These are phyloP conservation scores for Pelagia noctiluca DNA, from an alignment of 30 jellyfish, hydroid and myxozoan genomes.

Conservation along the genomic window DNA sequence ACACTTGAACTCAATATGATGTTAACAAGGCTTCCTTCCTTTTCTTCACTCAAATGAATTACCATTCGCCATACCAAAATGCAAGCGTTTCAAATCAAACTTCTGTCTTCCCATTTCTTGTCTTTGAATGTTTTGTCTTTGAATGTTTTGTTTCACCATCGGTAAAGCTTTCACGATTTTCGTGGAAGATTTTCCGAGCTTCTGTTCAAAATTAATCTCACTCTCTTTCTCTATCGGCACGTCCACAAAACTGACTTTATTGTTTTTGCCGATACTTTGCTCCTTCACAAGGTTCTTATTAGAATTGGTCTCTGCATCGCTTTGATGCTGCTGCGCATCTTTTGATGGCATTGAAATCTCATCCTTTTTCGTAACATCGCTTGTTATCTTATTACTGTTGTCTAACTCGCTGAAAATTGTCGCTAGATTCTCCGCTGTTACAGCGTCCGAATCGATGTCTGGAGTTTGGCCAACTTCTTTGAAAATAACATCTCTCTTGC, in stretches of 20 bases:
- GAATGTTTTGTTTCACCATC: too few species aligned
- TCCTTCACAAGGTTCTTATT: conserved; percentile 10
- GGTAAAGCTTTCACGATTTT: too few species aligned
- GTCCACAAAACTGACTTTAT: conserved; percentile 10
- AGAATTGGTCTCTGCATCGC: too few species aligned
- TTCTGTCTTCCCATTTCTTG: not conserved
- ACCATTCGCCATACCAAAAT: conserved; percentile 74
- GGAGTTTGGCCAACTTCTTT: conserved; percentile 23
- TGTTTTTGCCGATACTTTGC: too few species aligned
- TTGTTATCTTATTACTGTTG: conserved; percentile 23
- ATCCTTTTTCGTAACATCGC: conserved; percentile 56
- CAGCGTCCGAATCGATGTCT: conserved; percentile 65
- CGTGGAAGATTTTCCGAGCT: too few species aligned
- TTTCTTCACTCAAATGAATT: conserved; percentile 52
- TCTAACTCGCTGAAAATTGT: conserved; percentile 77
- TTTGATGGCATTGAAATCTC: conserved; percentile 6
- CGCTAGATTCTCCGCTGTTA: conserved; percentile 81
- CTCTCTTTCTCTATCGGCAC: conserved; percentile 20
- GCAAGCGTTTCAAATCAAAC: conserved; percentile 50
- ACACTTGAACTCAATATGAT: not conserved
- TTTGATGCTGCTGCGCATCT: conserved; percentile 21
- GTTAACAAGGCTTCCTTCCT: not conserved
- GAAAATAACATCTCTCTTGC: conserved; percentile 36
- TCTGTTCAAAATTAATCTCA: conserved; percentile 51
- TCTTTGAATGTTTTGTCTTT: too few species aligned